Percentiles rank a stretch among this genome's conserved stretches.
phyloP scores from a whole-genome alignment of 2,888 invertebrate genomes.

The Rhamnusium bicolor region DNA sequence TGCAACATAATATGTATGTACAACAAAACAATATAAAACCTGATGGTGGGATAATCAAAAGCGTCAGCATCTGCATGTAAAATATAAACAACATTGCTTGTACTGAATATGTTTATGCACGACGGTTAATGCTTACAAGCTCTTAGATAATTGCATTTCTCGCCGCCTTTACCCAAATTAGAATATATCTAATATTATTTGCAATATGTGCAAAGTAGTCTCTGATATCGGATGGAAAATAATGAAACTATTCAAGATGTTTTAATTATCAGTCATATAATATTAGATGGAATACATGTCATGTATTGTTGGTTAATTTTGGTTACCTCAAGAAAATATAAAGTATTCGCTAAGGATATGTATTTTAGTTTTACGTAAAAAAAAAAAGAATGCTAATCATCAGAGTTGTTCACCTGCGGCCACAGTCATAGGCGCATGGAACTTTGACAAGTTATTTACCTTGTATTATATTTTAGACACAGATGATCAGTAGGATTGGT shows the following conservation, averaged over 20 bases:
- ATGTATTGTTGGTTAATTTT: too few relatives aligned
- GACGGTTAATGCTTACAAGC: slow-evolving; percentile 9
- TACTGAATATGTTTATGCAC: background rate
- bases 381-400: too few relatives aligned
- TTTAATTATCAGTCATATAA: too few relatives aligned
- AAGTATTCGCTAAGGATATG: too few relatives aligned
- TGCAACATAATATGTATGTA: background rate
- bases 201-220: background rate
- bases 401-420: too few relatives aligned
- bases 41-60: background rate
- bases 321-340: too few relatives aligned
- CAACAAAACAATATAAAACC: background rate
- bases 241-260: background rate
- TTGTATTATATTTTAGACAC: too few relatives aligned
- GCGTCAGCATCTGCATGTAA: background rate
- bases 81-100: background rate
- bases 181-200: background rate
- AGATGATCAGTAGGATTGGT: too few relatives aligned
- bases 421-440: too few relatives aligned
- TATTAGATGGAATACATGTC: too few relatives aligned
- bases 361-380: too few relatives aligned
- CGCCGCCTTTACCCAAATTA: background rate
- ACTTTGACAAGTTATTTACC: too few relatives aligned
- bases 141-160: slow-evolving; percentile 30
- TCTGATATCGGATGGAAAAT: background rate